Base-by-base conservation (phyloP, 2,888 invertebrate genomes). In the Pyrochroa serraticornis region DNA sequence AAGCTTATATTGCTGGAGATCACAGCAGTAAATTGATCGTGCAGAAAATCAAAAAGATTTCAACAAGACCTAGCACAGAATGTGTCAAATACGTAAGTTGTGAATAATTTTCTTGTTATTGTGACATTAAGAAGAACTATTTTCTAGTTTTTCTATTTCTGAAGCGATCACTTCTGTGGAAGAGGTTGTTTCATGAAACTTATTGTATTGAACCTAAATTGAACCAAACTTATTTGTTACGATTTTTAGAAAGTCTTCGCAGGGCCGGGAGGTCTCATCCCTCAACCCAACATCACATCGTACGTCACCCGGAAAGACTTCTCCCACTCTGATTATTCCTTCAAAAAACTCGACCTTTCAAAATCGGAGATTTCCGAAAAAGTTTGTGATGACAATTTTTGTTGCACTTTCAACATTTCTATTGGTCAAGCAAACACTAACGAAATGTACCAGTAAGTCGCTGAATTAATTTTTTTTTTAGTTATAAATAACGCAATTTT, bases 361-460 rank as follows among this genome's bases (percentile, higher is more conserved):
- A 10, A 48, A 30, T 48, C 35, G 5, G 60, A 58, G 39, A 13
- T 62, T 22, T 43, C 51, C 3, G 58, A 66, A n/a, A 43, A 56
- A 38, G 44, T 72, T 31, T 72, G 72, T 47, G 7, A 64, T 30
- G 61, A 58, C 13, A 30, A 31, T 3, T 69, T 71, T 39, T 72
- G 72, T 47, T 72, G 72, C 47, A 57, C 39, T 3, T 71, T 71
- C 44, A 61, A 58, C 9, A 55, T 72, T 7, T 49, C 9, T 10
- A 39, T 31, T 7, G 9, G 6, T 1, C 9, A n/a, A 31, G 46
- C 43, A 1, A 67, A 63, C 49, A 34, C 52, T 5, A 53, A 58
- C 6, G 71, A 70, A 44, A 39, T 68, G 13, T 71, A 67, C 38
- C 65, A 67, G 69, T 71, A 63, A 63, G 63, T 63, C 10, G 10